A percentile compares a stretch with the other conserved stretches of the same genome.
Evolutionary conservation across 2,888 invertebrate genomes (phyloP).

Genomic region (Rugalucina vietnamica): DNA sequence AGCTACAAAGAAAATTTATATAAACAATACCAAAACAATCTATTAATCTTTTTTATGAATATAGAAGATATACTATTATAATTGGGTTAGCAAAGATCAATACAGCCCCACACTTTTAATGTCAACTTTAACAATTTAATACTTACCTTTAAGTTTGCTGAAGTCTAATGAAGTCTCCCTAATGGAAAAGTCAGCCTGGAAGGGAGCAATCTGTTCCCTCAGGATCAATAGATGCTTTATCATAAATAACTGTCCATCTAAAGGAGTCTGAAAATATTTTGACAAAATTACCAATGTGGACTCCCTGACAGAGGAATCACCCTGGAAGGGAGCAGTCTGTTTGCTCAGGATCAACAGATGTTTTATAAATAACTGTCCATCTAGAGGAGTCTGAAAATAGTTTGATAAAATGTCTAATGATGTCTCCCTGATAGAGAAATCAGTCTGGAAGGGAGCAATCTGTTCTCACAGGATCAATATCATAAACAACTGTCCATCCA

Average conservation of each 20-base stretch:
- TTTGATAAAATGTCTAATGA: too few species aligned
- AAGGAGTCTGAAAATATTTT: slow-evolving; percentile 86
- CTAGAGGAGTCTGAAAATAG: slow-evolving; percentile 88
- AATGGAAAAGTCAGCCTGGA: slow-evolving; percentile 91
- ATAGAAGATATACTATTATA: too few species aligned
- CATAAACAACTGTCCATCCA: slow-evolving; percentile 98
- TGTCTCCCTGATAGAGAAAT: slow-evolving; percentile 91
- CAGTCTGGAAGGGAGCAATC: slow-evolving; percentile 98
- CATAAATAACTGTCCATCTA: slow-evolving; percentile 98
- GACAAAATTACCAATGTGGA: slow-evolving; percentile 90
- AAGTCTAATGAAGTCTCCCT: slow-evolving; percentile 97
- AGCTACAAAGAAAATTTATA: too few species aligned
- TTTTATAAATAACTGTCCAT: slow-evolving; percentile 98
- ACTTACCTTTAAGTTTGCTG: slow-evolving; percentile 92
- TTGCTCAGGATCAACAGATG: slow-evolving; percentile 97
- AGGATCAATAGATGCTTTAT: slow-evolving; percentile 98
- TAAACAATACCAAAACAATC: too few species aligned
- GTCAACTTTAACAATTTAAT: not conserved
- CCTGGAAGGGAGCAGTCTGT: slow-evolving; percentile 99
- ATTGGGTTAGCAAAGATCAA: too few species aligned
- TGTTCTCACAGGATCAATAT: slow-evolving; percentile 98
- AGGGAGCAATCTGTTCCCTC: slow-evolving; percentile 98
- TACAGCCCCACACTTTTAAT: not conserved
- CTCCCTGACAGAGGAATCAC: slow-evolving; percentile 91
- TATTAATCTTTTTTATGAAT: too few species aligned